Evolutionary conservation across 2,113 vertebrate species (phyloP).

Genomic region (Salminus brasiliensis): DNA sequence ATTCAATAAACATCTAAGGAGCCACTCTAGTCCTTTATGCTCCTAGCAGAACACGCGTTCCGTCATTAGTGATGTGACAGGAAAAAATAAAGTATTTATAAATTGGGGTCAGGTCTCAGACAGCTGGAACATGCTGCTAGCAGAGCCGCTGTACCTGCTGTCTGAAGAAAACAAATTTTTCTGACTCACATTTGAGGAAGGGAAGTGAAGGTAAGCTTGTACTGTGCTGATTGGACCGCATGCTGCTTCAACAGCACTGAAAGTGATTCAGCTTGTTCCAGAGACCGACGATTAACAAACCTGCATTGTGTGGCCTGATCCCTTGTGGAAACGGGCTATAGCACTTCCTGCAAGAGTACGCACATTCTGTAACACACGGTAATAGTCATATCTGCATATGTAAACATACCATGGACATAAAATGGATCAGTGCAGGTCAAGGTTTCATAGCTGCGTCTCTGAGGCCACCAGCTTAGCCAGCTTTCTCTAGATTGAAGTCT

Average conservation of each 20-base stretch:
- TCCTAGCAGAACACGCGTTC: neutral
- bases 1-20: neutral
- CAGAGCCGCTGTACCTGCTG: neutral
- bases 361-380: neutral
- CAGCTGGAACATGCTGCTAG: neutral
- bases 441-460: neutral
- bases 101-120: neutral
- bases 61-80: neutral
- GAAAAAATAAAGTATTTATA: neutral
- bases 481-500: neutral
- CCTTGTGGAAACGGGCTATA: neutral
- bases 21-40: neutral
- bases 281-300: neutral
- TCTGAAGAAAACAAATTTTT: neutral
- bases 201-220: neutral
- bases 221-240: neutral
- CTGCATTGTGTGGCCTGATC: neutral
- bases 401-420: too few relatives aligned
- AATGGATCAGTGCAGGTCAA: neutral
- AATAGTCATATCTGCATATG: too few relatives aligned
- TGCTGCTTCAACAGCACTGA: neutral
- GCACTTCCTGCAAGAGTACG: neutral
- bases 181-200: neutral
- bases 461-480: neutral
- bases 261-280: neutral